These are phyloP conservation scores for Panurus biarmicus DNA, from an alignment of 2,113 vertebrate genomes.

Conservation along the genomic window DNA sequence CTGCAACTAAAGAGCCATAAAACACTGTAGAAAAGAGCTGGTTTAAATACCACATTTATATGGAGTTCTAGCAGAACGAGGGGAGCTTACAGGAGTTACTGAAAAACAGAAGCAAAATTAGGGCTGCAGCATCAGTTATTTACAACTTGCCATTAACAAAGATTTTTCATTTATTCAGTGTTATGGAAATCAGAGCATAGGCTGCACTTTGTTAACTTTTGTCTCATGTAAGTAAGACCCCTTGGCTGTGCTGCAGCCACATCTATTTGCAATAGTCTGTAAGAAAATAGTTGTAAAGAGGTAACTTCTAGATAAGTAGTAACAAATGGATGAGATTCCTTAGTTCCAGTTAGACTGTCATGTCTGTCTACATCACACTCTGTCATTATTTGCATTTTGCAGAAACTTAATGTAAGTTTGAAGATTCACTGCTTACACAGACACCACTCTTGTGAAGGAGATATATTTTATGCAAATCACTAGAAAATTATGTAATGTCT, in stretches of 20 bases:
- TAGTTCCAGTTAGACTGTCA: neutral
- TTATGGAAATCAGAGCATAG: neutral
- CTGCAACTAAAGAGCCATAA: slow-evolving; percentile 10
- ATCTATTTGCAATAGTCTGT: neutral
- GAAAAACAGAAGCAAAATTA: neutral
- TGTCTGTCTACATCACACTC: neutral
- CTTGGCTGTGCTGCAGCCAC: neutral
- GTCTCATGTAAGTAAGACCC: neutral
- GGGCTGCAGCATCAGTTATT: neutral
- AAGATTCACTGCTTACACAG: neutral
- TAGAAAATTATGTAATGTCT: neutral
- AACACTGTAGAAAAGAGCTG: neutral
- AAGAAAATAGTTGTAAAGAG: neutral
- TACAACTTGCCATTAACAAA: neutral
- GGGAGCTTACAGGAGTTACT: neutral
- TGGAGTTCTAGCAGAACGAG: neutral
- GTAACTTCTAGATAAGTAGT: neutral
- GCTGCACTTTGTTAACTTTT: neutral
- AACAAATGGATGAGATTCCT: neutral
- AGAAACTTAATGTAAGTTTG: neutral
- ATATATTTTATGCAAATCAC: neutral
- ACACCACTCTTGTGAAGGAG: neutral
- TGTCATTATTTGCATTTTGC: neutral
- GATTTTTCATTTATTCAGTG: neutral
- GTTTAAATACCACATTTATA: neutral